phyloP scores from a whole-genome alignment of 2,888 invertebrate species.

The Dione vanillae region DNA sequence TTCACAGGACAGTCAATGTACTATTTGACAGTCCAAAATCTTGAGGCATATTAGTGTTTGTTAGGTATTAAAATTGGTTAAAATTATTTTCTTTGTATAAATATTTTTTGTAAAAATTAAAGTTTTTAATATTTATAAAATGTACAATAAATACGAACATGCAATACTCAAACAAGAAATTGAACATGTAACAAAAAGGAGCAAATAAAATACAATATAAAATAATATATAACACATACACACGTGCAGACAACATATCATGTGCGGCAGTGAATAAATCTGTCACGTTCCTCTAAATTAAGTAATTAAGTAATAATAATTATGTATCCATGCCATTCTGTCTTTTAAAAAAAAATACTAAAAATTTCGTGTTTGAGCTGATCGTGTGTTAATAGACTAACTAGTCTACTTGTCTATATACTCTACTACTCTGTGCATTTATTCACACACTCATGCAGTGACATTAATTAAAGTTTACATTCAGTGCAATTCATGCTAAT shows the following conservation, averaged over 20 bases:
- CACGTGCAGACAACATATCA: conserved; percentile 27
- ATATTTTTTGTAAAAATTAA: conserved; percentile 11
- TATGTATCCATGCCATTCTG: conserved; percentile 45
- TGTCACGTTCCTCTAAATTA: not conserved
- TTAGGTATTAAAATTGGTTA: not conserved
- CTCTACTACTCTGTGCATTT: conserved; percentile 31
- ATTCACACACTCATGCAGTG: conserved; percentile 65
- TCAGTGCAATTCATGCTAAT: conserved; percentile 58
- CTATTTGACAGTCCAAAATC: conserved; percentile 61
- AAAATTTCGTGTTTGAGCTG: conserved; percentile 75
- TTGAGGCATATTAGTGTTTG: conserved; percentile 58
- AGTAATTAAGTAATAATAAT: not conserved
- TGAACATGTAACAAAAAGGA: conserved; percentile 53
- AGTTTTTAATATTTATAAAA: conserved; percentile 10
- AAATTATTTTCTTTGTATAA: not conserved
- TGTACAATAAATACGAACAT: conserved; percentile 52
- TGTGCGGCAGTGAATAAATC: not conserved
- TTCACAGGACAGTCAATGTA: conserved; percentile 60
- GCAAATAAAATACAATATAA: conserved; percentile 52
- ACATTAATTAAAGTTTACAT: conserved; percentile 57
- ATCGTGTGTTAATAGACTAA: conserved; percentile 34
- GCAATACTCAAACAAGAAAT: conserved; percentile 79
- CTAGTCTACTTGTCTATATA: conserved; percentile 6
- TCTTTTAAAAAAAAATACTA: conserved; percentile 45
- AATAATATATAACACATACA: conserved; percentile 33